Evolutionary conservation across 2,888 invertebrate species (phyloP).

Genomic region (Sclerodermus sp.): DNA sequence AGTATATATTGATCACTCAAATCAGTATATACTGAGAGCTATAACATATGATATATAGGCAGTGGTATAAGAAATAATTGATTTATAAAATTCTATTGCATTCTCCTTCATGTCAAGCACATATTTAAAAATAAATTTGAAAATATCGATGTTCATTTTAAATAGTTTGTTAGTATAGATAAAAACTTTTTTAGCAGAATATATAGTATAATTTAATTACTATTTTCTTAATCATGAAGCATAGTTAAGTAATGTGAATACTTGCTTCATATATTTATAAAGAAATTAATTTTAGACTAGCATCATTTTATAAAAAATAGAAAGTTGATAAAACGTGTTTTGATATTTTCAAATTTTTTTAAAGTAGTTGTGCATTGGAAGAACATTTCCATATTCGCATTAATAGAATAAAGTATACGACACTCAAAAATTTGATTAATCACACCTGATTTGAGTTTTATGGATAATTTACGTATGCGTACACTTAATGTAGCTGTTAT

Average conservation of each 20-base stretch:
- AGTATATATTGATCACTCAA: not conserved
- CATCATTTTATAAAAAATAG: too few species aligned
- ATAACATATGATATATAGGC: slow-evolving; percentile 35
- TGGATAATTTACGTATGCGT: slow-evolving; percentile 24
- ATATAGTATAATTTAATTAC: too few species aligned
- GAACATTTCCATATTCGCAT: slow-evolving; percentile 23
- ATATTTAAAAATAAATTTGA: slow-evolving; percentile 18
- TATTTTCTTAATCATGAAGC: too few species aligned
- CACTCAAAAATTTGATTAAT: slow-evolving; percentile 32
- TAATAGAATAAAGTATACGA: slow-evolving; percentile 29
- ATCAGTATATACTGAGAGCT: slow-evolving; percentile 26
- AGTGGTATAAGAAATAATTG: slow-evolving; percentile 37
- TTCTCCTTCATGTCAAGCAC: slow-evolving; percentile 24
- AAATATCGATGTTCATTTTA: slow-evolving; percentile 15
- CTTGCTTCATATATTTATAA: too few species aligned
- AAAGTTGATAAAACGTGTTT: too few species aligned
- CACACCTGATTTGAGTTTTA: slow-evolving; percentile 24
- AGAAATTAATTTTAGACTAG: too few species aligned
- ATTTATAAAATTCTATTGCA: slow-evolving; percentile 27
- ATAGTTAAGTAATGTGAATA: too few species aligned
- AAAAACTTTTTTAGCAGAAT: too few species aligned
- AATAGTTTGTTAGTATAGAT: too few species aligned
- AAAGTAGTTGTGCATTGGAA: slow-evolving; percentile 22
- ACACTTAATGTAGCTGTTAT: slow-evolving; percentile 33
- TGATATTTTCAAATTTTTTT: slow-evolving; percentile 1